phyloP scores from a whole-genome alignment of 2,113 vertebrate species.

The Vulpes lagopus region DNA sequence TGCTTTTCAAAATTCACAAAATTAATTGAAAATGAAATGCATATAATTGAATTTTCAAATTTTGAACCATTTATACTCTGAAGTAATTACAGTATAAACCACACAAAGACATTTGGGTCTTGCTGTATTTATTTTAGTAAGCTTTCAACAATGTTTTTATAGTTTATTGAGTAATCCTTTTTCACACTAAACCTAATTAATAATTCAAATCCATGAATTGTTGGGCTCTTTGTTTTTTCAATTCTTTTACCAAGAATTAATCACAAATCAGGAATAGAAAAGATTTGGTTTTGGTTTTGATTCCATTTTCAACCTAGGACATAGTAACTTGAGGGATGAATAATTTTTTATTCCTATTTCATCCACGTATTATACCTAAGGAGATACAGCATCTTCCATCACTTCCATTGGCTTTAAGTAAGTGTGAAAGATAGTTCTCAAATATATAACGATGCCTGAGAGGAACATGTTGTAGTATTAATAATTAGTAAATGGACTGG shows the following conservation, averaged over 20 bases:
- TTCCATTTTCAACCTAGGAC: neutral
- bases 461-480: neutral
- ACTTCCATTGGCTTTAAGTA: neutral
- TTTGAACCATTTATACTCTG: neutral
- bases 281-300: neutral
- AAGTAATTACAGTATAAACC: neutral
- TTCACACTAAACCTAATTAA: neutral
- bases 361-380: neutral
- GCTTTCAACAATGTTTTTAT: conserved; percentile 12
- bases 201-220: neutral
- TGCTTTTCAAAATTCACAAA: neutral
- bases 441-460: neutral
- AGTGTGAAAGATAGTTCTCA: neutral
- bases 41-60: neutral
- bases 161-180: neutral
- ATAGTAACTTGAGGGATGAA: neutral
- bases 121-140: neutral
- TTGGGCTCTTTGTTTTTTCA: neutral
- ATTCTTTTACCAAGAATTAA: neutral
- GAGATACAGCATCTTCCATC: neutral
- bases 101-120: neutral
- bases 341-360: neutral
- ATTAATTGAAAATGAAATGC: conserved; percentile 3
- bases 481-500: neutral
- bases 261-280: conserved; percentile 1